Conservation (phyloP, 2,797 vertebrate species). For the Paedocypris micromegethes region DNA sequence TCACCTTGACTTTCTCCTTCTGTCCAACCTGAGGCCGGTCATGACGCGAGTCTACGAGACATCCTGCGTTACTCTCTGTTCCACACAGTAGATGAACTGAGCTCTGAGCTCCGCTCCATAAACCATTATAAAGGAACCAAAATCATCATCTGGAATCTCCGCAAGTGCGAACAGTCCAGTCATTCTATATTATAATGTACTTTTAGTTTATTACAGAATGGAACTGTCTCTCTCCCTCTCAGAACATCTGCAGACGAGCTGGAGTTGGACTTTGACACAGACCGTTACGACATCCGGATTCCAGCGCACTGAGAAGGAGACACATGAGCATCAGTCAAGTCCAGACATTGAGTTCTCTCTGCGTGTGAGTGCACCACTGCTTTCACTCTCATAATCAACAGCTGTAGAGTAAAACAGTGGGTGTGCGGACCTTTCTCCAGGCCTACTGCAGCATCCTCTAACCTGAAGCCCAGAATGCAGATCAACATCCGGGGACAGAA, state of each 20-base stretch:
- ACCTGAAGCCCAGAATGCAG: conserved; percentile 77
- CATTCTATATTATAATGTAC: too few species aligned
- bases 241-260: conserved; percentile 61
- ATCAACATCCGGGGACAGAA: conserved; percentile 73
- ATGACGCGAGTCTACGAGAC: conserved; percentile 76
- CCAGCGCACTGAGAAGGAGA: conserved; percentile 66
- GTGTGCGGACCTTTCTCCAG: conserved; percentile 48
- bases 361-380: conserved; percentile 64
- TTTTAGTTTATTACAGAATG: too few species aligned
- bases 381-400: too few species aligned
- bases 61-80: conserved; percentile 81
- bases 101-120: conserved; percentile 76
- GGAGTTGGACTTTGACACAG: conserved; percentile 84
- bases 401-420: too few species aligned
- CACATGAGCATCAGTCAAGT: conserved; percentile 66
- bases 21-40: conserved; percentile 54
- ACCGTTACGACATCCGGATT: conserved; percentile 87
- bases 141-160: conserved; percentile 93
- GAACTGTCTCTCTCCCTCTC: conserved; percentile 2
- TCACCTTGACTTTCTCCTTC: conserved; percentile 52
- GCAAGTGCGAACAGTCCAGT: conserved; percentile 80
- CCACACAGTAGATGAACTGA: conserved; percentile 68
- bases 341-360: conserved; percentile 82
- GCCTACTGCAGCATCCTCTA: conserved; percentile 76
- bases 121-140: conserved; percentile 76